Evolutionary conservation across 2,888 invertebrate species (phyloP).

Genomic region (Nephrocerus scutellatus): DNA sequence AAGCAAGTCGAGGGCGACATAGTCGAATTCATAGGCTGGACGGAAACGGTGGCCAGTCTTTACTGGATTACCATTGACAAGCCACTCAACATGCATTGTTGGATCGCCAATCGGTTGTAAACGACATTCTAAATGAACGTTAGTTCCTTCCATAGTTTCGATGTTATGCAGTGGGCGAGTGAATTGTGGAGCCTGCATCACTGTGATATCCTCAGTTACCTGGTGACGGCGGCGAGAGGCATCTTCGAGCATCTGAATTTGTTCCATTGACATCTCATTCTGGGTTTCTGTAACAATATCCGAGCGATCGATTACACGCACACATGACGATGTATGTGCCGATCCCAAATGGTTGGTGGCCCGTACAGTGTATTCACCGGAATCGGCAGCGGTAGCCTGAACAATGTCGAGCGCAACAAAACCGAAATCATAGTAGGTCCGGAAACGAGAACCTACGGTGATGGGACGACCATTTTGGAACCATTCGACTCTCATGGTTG

Average conservation of each 20-base stretch:
- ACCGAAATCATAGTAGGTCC: slow-evolving; percentile 94
- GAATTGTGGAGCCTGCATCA: slow-evolving; percentile 81
- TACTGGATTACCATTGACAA: slow-evolving; percentile 87
- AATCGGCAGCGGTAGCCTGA: slow-evolving; percentile 87
- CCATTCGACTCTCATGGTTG: slow-evolving; percentile 93
- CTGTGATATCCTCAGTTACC: slow-evolving; percentile 71
- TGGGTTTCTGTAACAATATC: slow-evolving; percentile 83
- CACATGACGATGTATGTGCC: slow-evolving; percentile 85
- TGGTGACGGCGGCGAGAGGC: slow-evolving; percentile 63
- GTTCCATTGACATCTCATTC: slow-evolving; percentile 85
- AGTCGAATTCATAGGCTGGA: slow-evolving; percentile 94
- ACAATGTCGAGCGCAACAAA: slow-evolving; percentile 94
- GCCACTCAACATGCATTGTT: slow-evolving; percentile 94
- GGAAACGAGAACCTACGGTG: slow-evolving; percentile 85
- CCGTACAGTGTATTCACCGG: slow-evolving; percentile 89
- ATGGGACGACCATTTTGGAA: slow-evolving; percentile 87
- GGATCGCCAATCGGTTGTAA: slow-evolving; percentile 85
- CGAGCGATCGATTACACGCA: slow-evolving; percentile 74
- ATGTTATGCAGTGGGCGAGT: slow-evolving; percentile 81
- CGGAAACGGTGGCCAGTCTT: slow-evolving; percentile 90
- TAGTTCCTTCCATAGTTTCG: slow-evolving; percentile 83
- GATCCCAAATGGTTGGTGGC: slow-evolving; percentile 91
- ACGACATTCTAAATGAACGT: slow-evolving; percentile 86
- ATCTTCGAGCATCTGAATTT: slow-evolving; percentile 85
- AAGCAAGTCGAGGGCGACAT: slow-evolving; percentile 90